Conservation (phyloP, 2,888 invertebrate genomes). For the Polyommatus iphigenia region DNA sequence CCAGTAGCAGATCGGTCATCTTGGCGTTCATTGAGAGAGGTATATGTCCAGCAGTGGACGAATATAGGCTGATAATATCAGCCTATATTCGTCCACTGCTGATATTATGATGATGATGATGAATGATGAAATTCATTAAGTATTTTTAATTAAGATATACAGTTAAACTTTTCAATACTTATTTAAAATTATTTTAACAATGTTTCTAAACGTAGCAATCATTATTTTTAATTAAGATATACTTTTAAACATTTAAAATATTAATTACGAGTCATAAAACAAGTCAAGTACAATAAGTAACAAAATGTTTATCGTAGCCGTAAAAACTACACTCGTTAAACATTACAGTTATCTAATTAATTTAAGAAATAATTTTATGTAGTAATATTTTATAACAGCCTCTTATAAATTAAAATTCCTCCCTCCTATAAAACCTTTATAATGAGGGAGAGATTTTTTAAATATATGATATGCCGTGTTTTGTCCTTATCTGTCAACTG, state of each 20-base stretch:
- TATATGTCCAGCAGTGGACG: no score
- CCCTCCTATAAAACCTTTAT: no score
- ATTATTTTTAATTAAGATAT: neutral
- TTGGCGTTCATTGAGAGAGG: no score
- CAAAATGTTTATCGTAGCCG: neutral
- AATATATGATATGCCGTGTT: no score
- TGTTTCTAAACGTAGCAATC: neutral
- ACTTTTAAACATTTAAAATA: neutral
- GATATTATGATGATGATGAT: no score
- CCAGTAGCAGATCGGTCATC: no score
- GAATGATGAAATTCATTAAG: no score
- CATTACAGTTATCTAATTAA: neutral
- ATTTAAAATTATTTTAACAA: neutral
- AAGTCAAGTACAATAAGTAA: neutral
- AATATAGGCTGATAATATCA: no score
- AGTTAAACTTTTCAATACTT: neutral
- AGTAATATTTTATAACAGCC: neutral
- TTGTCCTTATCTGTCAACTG: no score
- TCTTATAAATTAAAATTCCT: neutral
- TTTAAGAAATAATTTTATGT: neutral
- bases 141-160: no score
- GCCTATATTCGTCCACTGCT: no score
- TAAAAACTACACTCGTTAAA: slow-evolving; percentile 7
- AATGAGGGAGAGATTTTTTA: no score
- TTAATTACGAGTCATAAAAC: neutral